Base-by-base conservation (phyloP, 1,140 invertebrate species). In the Adoxophyes honmai region DNA sequence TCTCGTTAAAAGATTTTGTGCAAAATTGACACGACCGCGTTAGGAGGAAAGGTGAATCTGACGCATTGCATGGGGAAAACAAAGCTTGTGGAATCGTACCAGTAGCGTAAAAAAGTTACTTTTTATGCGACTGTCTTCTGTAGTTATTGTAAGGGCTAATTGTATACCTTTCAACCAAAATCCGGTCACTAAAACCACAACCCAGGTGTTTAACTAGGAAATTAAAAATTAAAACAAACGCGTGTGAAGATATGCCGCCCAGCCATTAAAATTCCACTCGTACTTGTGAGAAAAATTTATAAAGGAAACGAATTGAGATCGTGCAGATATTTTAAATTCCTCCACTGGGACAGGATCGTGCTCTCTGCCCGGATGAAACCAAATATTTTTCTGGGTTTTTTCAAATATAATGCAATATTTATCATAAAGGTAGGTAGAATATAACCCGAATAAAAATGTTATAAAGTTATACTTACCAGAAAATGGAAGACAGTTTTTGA, bases 251-350 rank as follows among this genome's bases (percentile, higher is more conserved):
- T 35, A 36, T 5, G 51, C 18, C 16, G 28, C 35, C 38, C 35
- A 14, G 35, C 33, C 52, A 52, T 52, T 51, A 59, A 53, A 53
- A 59, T 59, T 51, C 53, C 15, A 58, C 61, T 34, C 42, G 42
- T 48, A 48, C 18, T n/a, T 48, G 18, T 21, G 38, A 38, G 34
- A 59, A 61, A 55, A 62, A 70, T 59, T 35, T 56, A 51, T 39
- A 60, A 58, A 62, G 60, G 59, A 65, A 68, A 62, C 44, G 57
- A 64, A 66, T 66, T 60, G 57, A 59, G 57, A 62, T 66, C 66
- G 69, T 68, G 69, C 62, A 63, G 61, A 68, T 48, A 72, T 68
- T 71, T 71, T 62, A 64, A 63, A 66, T 66, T 68, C 51, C 44
- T 48, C 11, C 52, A 51, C 6, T 53, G 53, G 60, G 60, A 57